Evolutionary conservation across 2,888 invertebrate species (phyloP), one percentile per base, ranked within the genome.

Genomic region (Aphidoletes aphidimyza): DNA sequence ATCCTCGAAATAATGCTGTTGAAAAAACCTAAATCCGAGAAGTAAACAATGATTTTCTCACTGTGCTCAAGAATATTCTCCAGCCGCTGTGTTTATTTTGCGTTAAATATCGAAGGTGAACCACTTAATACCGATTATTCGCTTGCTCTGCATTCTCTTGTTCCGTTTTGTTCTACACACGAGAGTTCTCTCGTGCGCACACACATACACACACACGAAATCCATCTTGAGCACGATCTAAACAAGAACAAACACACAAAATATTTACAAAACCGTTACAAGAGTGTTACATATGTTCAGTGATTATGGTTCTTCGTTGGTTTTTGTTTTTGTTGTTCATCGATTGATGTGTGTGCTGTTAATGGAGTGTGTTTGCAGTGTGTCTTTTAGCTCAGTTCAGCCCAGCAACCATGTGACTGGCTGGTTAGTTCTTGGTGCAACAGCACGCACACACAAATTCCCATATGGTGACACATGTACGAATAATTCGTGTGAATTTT

Each of bases 161-260:
- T 37, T 81, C 36, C 37, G n/a, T n/a, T n/a, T n/a, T n/a, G n/a
- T n/a, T n/a, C n/a, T n/a, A 81, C 37, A 37, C 37, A n/a, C 81
- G 81, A 19, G 37, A 81, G 37, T 37, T 81, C n/a, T 37, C 37
- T 81, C 81, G 37, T 81, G 81, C 37, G 81, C 81, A 81, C 81
- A n/a, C n/a, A n/a, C n/a, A n/a, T n/a, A n/a, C 37, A 81, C 37
- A 37, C 37, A n/a, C 81, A 37, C 36, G 37, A 81, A 81, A 81
- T 81, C n/a, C 81, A 81, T 81, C 81, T 81, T 81, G 81, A 81
- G 81, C 81, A 81, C 81, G 81, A 81, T 37, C 81, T 81, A 81
- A 81, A 81, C 81, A 81, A 81, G 6, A 81, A 37, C 37, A 22
- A 37, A 81, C 81, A 81, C n/a, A n/a, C 81, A 37, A 81, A 81